Percentiles rank a stretch among this genome's conserved stretches.
Evolutionary conservation across 2,888 invertebrate genomes (phyloP).

Genomic region (Nephrotoma appendiculata): DNA sequence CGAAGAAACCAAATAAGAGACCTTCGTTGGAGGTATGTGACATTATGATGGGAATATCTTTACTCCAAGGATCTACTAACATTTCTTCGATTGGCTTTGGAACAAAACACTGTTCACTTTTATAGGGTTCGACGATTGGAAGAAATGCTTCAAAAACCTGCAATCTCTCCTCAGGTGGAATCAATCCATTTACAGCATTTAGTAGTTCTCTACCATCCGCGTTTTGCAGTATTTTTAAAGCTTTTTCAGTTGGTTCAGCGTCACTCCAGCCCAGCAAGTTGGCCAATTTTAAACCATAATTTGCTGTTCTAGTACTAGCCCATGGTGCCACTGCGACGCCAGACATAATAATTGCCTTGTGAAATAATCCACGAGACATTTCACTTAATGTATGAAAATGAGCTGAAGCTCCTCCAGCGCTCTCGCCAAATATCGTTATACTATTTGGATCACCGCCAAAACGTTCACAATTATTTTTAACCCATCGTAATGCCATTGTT

Average conservation of each 20-base stretch:
- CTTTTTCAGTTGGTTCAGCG: conserved; percentile 23
- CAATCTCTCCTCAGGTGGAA: conserved; percentile 20
- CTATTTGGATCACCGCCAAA: neutral
- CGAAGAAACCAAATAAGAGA: conserved; percentile 7
- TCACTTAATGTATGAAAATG: conserved; percentile 36
- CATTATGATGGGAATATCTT: conserved; percentile 26
- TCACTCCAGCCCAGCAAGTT: conserved; percentile 26
- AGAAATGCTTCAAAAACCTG: conserved; percentile 27
- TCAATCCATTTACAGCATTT: conserved; percentile 23
- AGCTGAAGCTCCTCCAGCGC: conserved; percentile 17
- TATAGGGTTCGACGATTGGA: conserved; percentile 27
- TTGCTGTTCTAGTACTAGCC: conserved; percentile 20
- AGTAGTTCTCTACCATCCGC: conserved; percentile 25
- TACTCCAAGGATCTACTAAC: conserved; percentile 28
- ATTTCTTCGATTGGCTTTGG: conserved; percentile 24
- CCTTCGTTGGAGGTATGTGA: conserved; percentile 29
- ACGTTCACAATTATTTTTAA: neutral
- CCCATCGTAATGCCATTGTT: neutral
- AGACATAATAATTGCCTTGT: conserved; percentile 26
- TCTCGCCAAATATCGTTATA: neutral
- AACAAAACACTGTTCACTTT: conserved; percentile 24
- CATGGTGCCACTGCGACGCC: conserved; percentile 25
- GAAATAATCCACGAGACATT: conserved; percentile 19
- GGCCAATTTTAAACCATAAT: conserved; percentile 23
- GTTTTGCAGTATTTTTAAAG: conserved; percentile 26